Evolutionary conservation across 2,113 vertebrate species (phyloP).

Genomic region (Pseudorasbora parva): DNA sequence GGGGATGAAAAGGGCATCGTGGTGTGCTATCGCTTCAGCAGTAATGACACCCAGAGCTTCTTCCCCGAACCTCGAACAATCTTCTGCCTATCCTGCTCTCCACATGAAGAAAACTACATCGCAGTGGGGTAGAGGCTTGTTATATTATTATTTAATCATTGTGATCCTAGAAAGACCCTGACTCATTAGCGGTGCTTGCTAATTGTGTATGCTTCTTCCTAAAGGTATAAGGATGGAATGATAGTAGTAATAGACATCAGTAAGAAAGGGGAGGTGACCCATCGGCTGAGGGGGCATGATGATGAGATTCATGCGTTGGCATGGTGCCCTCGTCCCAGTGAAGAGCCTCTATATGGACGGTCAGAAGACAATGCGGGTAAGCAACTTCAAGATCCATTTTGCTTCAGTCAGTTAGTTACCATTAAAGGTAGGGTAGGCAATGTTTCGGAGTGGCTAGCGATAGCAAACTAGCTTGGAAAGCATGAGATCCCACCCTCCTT

Average conservation of each 20-base stretch:
- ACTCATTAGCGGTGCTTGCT: not conserved
- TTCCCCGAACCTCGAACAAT: conserved; percentile 90
- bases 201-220: conserved; percentile 36
- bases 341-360: conserved; percentile 67
- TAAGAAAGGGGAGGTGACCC: conserved; percentile 87
- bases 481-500: too few relatives aligned
- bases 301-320: conserved; percentile 92
- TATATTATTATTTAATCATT: not conserved
- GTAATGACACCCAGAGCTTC: conserved; percentile 85
- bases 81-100: conserved; percentile 92
- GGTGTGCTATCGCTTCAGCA: conserved; percentile 88
- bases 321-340: conserved; percentile 84
- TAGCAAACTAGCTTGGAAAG: too few relatives aligned
- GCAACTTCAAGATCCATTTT: not conserved
- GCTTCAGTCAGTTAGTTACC: not conserved
- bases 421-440: not conserved
- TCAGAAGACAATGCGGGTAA: conserved; percentile 76
- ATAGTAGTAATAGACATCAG: conserved; percentile 90
- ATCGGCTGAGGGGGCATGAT: conserved; percentile 90
- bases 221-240: conserved; percentile 96
- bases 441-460: too few relatives aligned
- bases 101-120: conserved; percentile 86
- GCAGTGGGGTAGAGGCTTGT: conserved; percentile 84
- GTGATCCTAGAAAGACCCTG: not conserved
- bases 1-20: conserved; percentile 93